Evolutionary conservation across 2,113 vertebrate genomes (phyloP).

Genomic region (Engraulis encrasicolus): DNA sequence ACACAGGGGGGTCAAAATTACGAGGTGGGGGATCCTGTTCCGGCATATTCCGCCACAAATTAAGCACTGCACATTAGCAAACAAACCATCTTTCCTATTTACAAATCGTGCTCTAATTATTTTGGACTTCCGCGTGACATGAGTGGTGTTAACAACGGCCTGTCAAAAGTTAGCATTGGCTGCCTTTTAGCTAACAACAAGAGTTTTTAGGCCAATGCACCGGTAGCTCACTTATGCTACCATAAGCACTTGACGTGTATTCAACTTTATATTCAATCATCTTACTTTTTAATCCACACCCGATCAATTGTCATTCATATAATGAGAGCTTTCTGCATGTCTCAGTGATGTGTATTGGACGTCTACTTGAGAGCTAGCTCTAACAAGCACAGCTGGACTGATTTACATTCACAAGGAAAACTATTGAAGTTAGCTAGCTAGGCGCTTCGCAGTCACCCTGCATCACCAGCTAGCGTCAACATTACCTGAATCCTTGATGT

Average conservation of each 20-base stretch:
- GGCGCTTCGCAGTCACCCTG: not conserved
- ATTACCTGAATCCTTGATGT: slow-evolving; percentile 67
- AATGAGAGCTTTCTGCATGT: no score
- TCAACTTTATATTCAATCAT: not conserved
- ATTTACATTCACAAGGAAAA: not conserved
- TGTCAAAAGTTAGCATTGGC: not conserved
- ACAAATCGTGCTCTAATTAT: not conserved
- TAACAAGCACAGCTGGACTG: not conserved
- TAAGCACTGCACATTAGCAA: no score
- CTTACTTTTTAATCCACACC: no score
- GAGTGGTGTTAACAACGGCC: not conserved
- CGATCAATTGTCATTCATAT: no score
- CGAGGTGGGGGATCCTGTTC: no score
- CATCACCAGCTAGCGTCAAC: not conserved
- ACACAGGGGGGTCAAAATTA: no score
- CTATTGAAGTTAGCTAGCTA: not conserved
- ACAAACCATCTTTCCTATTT: not conserved
- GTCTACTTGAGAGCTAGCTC: not conserved
- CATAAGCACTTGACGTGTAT: not conserved
- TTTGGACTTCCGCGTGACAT: not conserved
- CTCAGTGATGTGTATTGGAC: not conserved
- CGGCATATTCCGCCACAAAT: no score
- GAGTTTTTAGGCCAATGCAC: no score
- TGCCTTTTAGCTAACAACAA: not conserved
- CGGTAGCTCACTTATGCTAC: not conserved